phyloP scores from a whole-genome alignment of 2,797 vertebrate species.

The Gadopsis bispinosus region DNA sequence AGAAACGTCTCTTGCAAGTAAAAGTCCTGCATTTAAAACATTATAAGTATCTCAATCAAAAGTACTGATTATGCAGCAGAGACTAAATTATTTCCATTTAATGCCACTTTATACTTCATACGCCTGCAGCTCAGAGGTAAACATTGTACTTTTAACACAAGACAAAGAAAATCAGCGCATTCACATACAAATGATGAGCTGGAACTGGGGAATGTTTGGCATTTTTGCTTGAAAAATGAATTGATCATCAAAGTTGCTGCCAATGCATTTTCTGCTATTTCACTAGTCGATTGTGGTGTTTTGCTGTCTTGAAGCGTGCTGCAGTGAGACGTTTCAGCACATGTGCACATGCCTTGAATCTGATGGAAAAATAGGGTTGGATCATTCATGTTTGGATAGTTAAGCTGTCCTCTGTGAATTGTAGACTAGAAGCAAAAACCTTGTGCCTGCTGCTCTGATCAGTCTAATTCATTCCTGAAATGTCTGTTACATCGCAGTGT shows the following conservation, averaged over 20 bases:
- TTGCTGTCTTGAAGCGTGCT: no score
- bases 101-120: no score
- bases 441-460: constrained; percentile 28
- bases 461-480: constrained; percentile 72
- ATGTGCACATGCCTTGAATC: background rate
- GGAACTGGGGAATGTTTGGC: background rate
- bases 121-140: no score
- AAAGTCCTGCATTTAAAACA: no score
- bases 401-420: constrained; percentile 15
- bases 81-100: no score
- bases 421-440: background rate
- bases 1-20: background rate
- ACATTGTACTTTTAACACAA: background rate
- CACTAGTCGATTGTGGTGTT: background rate
- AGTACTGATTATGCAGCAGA: no score
- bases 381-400: constrained; percentile 3
- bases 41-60: no score
- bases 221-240: background rate
- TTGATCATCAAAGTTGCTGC: background rate
- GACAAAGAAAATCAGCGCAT: background rate
- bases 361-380: background rate
- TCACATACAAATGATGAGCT: background rate
- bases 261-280: background rate
- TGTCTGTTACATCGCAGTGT: constrained; percentile 65
- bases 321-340: background rate